phyloP scores from a whole-genome alignment of 2,113 vertebrate genomes.

The Scytalopus superciliaris region DNA sequence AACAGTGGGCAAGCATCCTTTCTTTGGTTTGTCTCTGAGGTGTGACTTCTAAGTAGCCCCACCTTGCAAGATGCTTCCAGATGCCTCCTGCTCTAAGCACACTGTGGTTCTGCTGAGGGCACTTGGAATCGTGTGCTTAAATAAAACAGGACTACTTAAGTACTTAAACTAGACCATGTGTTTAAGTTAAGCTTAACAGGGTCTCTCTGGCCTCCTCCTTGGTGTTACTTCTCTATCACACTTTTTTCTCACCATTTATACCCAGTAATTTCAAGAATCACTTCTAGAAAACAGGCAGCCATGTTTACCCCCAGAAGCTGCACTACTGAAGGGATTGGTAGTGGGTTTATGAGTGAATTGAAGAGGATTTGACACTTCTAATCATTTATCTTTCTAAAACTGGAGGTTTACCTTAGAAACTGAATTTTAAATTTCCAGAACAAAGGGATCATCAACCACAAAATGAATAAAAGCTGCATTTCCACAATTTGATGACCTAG shows the following conservation, averaged over 20 bases:
- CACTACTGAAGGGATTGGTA: neutral
- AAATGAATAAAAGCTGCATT: neutral
- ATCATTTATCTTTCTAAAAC: neutral
- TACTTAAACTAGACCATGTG: neutral
- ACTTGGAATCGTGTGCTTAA: neutral
- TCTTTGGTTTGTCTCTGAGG: too few species aligned
- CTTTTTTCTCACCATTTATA: neutral
- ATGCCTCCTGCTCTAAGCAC: neutral
- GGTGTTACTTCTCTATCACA: neutral
- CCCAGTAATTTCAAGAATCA: neutral
- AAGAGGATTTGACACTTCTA: neutral
- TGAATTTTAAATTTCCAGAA: neutral
- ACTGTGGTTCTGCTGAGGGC: neutral
- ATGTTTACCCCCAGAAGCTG: neutral
- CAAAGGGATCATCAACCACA: neutral
- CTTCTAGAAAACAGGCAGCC: neutral
- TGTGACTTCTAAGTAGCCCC: neutral
- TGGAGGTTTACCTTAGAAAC: neutral
- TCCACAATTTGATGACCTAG: neutral
- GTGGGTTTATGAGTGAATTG: neutral
- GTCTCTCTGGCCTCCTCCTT: neutral
- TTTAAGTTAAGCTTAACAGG: neutral
- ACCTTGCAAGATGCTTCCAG: neutral
- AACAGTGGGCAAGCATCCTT: neutral
- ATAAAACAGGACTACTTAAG: neutral